Evolutionary conservation across 2,888 invertebrate species (phyloP).

Genomic region (Plebejus anna): DNA sequence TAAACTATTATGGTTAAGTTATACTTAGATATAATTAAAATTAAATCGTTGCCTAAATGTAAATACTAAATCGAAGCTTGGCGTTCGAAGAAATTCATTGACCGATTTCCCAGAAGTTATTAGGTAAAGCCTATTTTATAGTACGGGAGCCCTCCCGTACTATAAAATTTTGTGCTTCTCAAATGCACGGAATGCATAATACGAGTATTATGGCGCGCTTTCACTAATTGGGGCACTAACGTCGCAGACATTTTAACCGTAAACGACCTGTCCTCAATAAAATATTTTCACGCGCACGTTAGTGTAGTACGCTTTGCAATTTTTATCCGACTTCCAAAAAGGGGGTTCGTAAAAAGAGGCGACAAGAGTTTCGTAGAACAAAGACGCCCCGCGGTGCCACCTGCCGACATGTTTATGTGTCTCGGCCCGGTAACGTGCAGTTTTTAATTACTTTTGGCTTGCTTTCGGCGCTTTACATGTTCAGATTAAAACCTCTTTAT

Average conservation of each 20-base stretch:
- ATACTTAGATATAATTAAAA: neutral
- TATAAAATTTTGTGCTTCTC: too few species aligned
- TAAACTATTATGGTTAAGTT: neutral
- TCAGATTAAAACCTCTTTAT: constrained; percentile 41
- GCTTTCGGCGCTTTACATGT: constrained; percentile 55
- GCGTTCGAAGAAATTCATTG: neutral
- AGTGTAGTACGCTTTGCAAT: constrained; percentile 8
- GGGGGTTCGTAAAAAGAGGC: constrained; percentile 18
- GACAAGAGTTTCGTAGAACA: constrained; percentile 41
- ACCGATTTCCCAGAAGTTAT: neutral
- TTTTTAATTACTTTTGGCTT: constrained; percentile 66
- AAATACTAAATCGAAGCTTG: constrained; percentile 1
- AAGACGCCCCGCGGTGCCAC: constrained; percentile 56
- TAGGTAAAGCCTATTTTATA: neutral
- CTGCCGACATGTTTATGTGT: constrained; percentile 70
- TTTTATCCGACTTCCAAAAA: constrained; percentile 7
- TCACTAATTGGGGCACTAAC: neutral
- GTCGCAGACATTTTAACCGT: neutral
- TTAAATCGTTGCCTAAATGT: constrained; percentile 16
- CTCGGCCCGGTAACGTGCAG: constrained; percentile 69
- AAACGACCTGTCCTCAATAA: neutral
- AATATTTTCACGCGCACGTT: neutral
- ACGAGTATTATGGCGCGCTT: too few species aligned
- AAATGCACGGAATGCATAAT: too few species aligned
- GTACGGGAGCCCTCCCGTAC: too few species aligned